Base-by-base conservation (phyloP, 2,888 invertebrate genomes). In the Hetaerina titia region DNA sequence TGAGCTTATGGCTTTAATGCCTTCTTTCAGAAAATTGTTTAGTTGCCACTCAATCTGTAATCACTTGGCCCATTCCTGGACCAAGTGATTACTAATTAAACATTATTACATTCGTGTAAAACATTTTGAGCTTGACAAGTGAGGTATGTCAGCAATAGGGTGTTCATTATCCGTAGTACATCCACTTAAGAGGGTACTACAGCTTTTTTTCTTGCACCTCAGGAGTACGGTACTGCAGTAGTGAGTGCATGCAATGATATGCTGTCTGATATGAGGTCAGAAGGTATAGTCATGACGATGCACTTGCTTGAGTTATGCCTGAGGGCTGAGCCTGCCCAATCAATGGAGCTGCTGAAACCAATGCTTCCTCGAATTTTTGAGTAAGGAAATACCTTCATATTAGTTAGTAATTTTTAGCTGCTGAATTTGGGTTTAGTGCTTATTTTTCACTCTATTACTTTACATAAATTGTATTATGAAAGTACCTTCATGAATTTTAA, bases 281-380 rank as follows among this genome's bases (percentile, higher is more conserved):
- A 98, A 96, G 98, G 98, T 64, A 97, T 98, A 95, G 97, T 98
- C 19, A 97, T 98, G 95, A 97, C 98, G 89, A 97, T 98, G 96
- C 97, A 98, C 96, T 97, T 98, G n/a, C 97, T 98, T 69, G 98
- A 98, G 96, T 97, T 98, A 31, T 98, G 98, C 96, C 97, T 99
- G 90, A 98, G 98, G 96, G 98, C 98, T 7, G 97, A 98, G 64
- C 98, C 98, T 6, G 97, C 97, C 0, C 98, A 98, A 96, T 98
- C 98, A n/a, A 97, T 98, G 95, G 97, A 98, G 94, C 97, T 98
- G 92, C 97, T 98, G 87, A 98, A 98, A 92, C 97, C 98, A 95
- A 97, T 98, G 87, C 96, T 98, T 95, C 97, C 97, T 57, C 97
- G 97, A 96, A 97, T 98, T 96, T 97, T 98, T 96, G 97, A 97